Evolutionary conservation across 2,113 vertebrate species (phyloP).

Genomic region (Symphodus melops): DNA sequence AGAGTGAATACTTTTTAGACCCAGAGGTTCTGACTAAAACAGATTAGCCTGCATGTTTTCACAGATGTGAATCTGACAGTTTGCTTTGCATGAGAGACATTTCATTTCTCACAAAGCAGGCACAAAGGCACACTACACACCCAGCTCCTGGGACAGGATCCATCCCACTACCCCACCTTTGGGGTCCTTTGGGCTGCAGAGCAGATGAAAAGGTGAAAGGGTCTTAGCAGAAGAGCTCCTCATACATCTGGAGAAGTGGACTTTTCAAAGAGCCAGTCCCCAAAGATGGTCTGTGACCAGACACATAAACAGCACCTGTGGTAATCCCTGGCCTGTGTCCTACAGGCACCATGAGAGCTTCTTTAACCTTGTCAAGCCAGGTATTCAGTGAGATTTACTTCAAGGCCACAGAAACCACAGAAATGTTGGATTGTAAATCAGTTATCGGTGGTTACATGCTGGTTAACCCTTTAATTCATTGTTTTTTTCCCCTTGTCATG

Average conservation of each 20-base stretch:
- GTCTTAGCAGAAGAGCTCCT: slow-evolving; percentile 22
- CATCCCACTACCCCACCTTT: slow-evolving; percentile 25
- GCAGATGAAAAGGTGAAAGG: slow-evolving; percentile 50
- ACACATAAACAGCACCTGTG: slow-evolving; percentile 55
- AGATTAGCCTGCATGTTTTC: slow-evolving; percentile 51
- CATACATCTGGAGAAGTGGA: slow-evolving; percentile 64
- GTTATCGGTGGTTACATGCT: slow-evolving; percentile 32
- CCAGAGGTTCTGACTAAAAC: slow-evolving; percentile 13
- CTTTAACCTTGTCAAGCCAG: slow-evolving; percentile 14
- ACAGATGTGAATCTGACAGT: slow-evolving; percentile 55
- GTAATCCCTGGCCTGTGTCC: slow-evolving; percentile 21
- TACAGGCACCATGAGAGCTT: slow-evolving; percentile 23
- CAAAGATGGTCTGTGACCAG: slow-evolving; percentile 32
- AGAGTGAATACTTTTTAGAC: neutral
- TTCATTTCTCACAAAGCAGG: slow-evolving; percentile 38
- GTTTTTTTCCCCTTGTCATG: slow-evolving; percentile 14
- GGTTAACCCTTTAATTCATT: slow-evolving; percentile 18
- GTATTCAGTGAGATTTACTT: slow-evolving; percentile 4
- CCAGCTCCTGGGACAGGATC: slow-evolving; percentile 24
- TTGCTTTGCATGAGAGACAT: slow-evolving; percentile 30
- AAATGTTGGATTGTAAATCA: slow-evolving; percentile 2
- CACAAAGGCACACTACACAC: slow-evolving; percentile 5
- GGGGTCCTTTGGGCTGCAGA: slow-evolving; percentile 27
- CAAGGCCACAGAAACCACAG: slow-evolving; percentile 6
- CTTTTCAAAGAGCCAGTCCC: slow-evolving; percentile 25